Evolutionary conservation across 1,140 invertebrate genomes (phyloP).

Genomic region (Xylocopa sonorina): DNA sequence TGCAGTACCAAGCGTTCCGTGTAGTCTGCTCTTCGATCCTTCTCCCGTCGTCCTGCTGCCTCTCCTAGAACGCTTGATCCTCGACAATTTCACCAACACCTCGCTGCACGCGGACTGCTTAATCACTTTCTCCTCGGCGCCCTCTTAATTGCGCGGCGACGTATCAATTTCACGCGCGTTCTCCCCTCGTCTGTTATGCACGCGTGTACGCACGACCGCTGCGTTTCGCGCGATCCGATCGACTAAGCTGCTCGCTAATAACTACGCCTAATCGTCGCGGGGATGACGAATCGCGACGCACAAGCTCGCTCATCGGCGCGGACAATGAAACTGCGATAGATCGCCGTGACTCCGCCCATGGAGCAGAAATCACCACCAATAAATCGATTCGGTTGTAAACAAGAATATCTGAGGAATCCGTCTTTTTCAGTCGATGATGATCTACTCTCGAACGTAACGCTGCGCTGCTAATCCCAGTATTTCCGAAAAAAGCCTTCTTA

Average conservation of each 20-base stretch:
- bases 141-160: conserved; percentile 30
- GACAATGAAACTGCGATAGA: not conserved
- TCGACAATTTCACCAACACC: not conserved
- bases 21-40: not conserved
- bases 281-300: conserved; percentile 41
- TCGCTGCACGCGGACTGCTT: too few relatives aligned
- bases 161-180: conserved; percentile 55
- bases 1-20: not conserved
- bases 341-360: not conserved
- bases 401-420: not conserved
- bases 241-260: conserved; percentile 30
- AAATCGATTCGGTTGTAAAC: not conserved
- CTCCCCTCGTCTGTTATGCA: conserved; percentile 35
- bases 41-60: conserved; percentile 6
- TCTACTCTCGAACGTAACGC: not conserved
- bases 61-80: conserved; percentile 1
- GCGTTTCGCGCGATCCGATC: not conserved
- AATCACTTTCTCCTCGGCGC: conserved; percentile 50
- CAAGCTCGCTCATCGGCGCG: not conserved
- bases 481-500: too few relatives aligned
- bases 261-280: conserved; percentile 23
- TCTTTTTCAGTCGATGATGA: not conserved
- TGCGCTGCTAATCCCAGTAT: too few relatives aligned
- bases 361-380: not conserved
- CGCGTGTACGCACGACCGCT: not conserved